Conservation (phyloP, 1,140 invertebrate genomes). For the Hyphantria cunea region DNA sequence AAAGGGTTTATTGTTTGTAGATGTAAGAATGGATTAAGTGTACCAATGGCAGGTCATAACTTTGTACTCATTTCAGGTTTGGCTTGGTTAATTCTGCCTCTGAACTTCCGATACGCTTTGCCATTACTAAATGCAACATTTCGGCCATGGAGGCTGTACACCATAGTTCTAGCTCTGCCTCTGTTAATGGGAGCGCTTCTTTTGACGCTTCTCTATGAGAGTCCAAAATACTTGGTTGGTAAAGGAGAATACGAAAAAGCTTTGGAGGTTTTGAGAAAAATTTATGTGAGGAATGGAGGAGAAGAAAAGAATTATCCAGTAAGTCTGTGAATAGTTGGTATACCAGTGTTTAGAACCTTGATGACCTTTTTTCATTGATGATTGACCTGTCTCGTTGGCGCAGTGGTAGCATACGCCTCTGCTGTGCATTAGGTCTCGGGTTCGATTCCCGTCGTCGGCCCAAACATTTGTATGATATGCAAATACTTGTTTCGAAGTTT, state of each 20-base stretch:
- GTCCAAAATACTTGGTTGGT: constrained; percentile 84
- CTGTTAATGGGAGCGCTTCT: constrained; percentile 81
- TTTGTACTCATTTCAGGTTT: constrained; percentile 45
- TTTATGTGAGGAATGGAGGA: constrained; percentile 79
- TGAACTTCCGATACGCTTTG: constrained; percentile 57
- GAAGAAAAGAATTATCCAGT: constrained; percentile 46
- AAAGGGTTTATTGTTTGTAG: no score
- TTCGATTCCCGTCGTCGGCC: no score
- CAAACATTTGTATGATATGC: no score
- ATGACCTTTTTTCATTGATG: no score
- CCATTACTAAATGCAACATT: constrained; percentile 57
- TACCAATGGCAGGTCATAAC: no score
- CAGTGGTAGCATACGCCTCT: no score
- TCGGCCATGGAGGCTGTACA: constrained; percentile 85
- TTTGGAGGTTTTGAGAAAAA: constrained; percentile 75
- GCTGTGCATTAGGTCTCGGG: no score
- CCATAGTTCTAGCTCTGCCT: constrained; percentile 83
- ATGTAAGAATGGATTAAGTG: no score
- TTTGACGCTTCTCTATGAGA: constrained; percentile 84
- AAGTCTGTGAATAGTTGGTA: no score
- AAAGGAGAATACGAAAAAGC: constrained; percentile 78
- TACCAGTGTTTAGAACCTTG: no score
- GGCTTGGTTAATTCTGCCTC: constrained; percentile 43
- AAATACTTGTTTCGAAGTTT: no score
- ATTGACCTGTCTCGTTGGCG: no score